These are phyloP conservation scores for Spheniscus humboldti DNA, from an alignment of 2,797 vertebrate genomes.

Conservation along the genomic window DNA sequence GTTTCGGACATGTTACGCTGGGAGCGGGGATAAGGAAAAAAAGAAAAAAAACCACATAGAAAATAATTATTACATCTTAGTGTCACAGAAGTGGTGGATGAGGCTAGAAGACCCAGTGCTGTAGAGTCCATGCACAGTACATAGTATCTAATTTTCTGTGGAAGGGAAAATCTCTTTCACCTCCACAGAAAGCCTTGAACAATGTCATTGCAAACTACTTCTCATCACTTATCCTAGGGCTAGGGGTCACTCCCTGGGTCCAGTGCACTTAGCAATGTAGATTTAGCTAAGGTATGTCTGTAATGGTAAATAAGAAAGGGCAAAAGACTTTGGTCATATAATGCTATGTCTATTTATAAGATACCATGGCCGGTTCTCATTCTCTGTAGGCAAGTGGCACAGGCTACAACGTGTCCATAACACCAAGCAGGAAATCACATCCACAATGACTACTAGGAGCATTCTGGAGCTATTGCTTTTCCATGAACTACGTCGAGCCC, in stretches of 20 bases:
- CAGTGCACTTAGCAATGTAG: not conserved
- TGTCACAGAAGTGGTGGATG: not conserved
- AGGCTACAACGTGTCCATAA: not conserved
- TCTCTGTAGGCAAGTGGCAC: not conserved
- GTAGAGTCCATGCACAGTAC: not conserved
- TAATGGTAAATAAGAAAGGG: not conserved
- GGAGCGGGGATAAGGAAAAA: rapidly evolving
- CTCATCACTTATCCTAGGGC: not conserved
- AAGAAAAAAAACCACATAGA: rapidly evolving
- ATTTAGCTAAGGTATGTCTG: not conserved
- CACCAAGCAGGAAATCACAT: not conserved
- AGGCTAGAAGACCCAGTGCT: not conserved
- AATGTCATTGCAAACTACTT: not conserved
- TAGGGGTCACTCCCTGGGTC: not conserved
- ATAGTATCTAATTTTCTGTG: not conserved
- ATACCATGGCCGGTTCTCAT: not conserved
- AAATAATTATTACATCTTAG: not conserved
- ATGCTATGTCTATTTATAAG: not conserved
- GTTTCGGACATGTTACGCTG: not conserved
- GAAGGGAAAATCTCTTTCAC: not conserved
- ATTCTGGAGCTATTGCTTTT: not conserved
- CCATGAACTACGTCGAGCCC: not conserved
- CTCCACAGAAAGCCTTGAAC: not conserved
- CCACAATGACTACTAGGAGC: not conserved
- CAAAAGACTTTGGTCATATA: not conserved